Evolutionary conservation across 2,888 invertebrate species (phyloP), one percentile per base, ranked within the genome.

Genomic region (Drosophila fungiperda): DNA sequence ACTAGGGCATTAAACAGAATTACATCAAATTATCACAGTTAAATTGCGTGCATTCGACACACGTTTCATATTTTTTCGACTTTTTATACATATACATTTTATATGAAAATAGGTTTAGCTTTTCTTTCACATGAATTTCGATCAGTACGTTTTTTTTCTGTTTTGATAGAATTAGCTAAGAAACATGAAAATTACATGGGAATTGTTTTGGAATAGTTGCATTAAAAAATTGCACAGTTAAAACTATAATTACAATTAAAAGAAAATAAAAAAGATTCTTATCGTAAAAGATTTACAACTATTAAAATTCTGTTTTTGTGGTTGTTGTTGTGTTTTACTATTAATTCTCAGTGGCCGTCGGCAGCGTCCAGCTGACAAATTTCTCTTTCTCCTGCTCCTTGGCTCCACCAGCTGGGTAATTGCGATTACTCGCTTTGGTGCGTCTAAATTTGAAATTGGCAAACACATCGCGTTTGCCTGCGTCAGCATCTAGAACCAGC

Each of bases 391-490:
- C 89, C 71, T 90, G 89, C 49, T 90, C 82, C 33, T 76, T 48
- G 17, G 48, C 53, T 23, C 23, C 45, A 26, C 57, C 78, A 45
- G 20, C 81, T 57, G 78, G 77, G 57, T 85, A 86, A 68, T 90
- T 91, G 50, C 90, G 85, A 78, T 90, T 91, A 17, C 63, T 55
- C 20, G 76, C 23, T 49, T 92, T 92, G 12, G 70, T 65, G 11
- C 93, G 92, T 4, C 92, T 87, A 76, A 90, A 92, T 73, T 91
- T 90, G 54, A 93, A 93, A 75, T 92, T 92, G 8, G 90, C 91
- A 78, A 91, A 92, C 5, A 89, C 88, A 78, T 92, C 90, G 2
- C 91, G 90, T 62, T 86, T 90, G 7, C 81, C 82, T 0, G 35
- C n/a, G 61, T 64, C 88, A 52, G 35, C 59, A 53, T 63, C 69